Evolutionary conservation across 2,113 vertebrate genomes (phyloP), one percentile per base, ranked within the genome.

Genomic region (Solea solea): DNA sequence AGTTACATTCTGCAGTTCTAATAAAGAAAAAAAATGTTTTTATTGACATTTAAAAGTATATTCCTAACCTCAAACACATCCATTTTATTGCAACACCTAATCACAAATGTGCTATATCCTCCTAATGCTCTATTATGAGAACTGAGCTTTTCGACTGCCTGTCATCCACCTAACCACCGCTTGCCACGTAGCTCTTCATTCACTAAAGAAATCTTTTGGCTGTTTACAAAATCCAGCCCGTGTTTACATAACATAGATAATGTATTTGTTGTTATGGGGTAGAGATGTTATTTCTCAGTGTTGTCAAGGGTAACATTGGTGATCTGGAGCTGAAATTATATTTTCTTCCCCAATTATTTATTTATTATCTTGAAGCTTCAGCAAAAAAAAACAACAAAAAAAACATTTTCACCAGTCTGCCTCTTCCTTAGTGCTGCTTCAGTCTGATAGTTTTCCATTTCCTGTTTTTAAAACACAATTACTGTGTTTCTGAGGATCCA

Each of bases 381-480:
- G 59, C 64, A 71, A 64, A 84, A 50, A 42, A 21, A 21, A 21
- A 21, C 1, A 21, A 21, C 21, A 1, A 21, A 21, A 21, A 76
- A 21, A 34, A 55, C 13, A 64, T 70, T 82, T 83, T 75, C 56
- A 54, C 64, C 48, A 4, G 21, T 74, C 75, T 74, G 72, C 71
- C 78, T 82, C 40, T 57, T 61, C 28, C 54, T 64, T 69, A 64
- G 66, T 56, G 39, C 49, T 57, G 27, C 48, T 71, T 10, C 7
- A 7, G 9, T 55, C 34, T 74, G 79, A 74, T 55, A 68, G 61
- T 21, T 82, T 86, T 80, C 68, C 53, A 69, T 42, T 50, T 55
- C 78, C 11, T 87, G 76, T 73, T 87, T 80, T 63, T 64, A 60
- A 21, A 85, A 83, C 65, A 69, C 56, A 80, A 74, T 72, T 76